Percentiles rank a stretch among this genome's conserved stretches.
Evolutionary conservation across 2,888 invertebrate species (phyloP).

Genomic region (Geotrupes spiniger): DNA sequence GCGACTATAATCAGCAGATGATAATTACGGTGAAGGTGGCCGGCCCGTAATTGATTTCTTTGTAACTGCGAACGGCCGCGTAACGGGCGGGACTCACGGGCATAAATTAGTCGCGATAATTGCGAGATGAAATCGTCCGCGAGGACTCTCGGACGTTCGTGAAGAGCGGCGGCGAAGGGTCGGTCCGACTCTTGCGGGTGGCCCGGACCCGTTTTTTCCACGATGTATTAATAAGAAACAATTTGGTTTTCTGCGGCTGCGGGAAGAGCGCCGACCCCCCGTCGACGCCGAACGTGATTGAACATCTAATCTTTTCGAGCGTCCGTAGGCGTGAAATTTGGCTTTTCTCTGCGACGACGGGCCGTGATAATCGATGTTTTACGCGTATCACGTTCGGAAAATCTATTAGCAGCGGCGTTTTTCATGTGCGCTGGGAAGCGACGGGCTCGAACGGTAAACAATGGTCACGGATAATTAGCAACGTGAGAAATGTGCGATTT

Average conservation of each 20-base stretch:
- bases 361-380: slow-evolving; percentile 4
- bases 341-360: not conserved
- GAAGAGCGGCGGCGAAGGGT: not conserved
- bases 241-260: slow-evolving; percentile 25
- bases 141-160: not conserved
- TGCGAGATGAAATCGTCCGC: slow-evolving; percentile 21
- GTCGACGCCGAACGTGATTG: slow-evolving; percentile 9
- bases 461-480: too few species aligned
- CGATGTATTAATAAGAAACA: slow-evolving; percentile 31
- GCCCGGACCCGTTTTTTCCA: slow-evolving; percentile 15
- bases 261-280: slow-evolving; percentile 19
- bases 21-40: slow-evolving; percentile 13
- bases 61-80: slow-evolving; percentile 23
- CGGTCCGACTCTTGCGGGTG: slow-evolving; percentile 20
- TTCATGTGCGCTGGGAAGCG: too few species aligned
- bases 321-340: not conserved
- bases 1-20: slow-evolving; percentile 8
- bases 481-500: too few species aligned
- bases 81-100: slow-evolving; percentile 24
- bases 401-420: too few species aligned
- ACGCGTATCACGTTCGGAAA: too few species aligned
- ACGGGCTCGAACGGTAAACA: too few species aligned
- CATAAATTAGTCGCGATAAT: slow-evolving; percentile 32
- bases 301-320: not conserved
- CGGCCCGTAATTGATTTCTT: slow-evolving; percentile 12